Base-by-base conservation (phyloP, 92 coral and sea anemone genomes). In the Pocillopora meandrina region DNA sequence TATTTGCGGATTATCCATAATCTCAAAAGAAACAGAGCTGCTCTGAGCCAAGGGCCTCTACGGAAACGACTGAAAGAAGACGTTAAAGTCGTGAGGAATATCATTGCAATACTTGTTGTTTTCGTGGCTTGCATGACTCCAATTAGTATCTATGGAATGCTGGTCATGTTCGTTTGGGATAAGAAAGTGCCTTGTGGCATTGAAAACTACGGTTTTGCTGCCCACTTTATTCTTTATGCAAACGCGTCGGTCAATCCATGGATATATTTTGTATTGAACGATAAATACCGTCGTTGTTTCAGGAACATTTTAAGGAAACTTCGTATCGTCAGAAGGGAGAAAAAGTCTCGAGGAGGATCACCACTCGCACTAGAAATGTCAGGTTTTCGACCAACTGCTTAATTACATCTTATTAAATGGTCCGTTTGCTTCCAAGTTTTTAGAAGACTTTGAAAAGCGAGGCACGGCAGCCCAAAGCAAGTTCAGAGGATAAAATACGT, bases 131-230 rank as follows among this genome's bases (percentile, higher is more conserved):
- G 90, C 21, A 6, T 82, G 19, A 65, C 68, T 7, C 90, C 90
- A 19, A 68, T 87, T 12, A 18, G 56, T 33, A 33, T 81, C 18
- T 58, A 81, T 36, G 87, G 18, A 35, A 18, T 87, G 9, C 71
- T 87, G 65, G 65, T 71, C 20, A 65, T 75, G 68, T 87, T 81
- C 17, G 71, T 61, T 10, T 87, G 90, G 90, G 69, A 81, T 11
- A 15, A 72, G 61, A 59, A 52, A 19, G 75, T 87, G 66, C 90
- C 90, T 19, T 87, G 90, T 67, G 67, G 65, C 8, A 80, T 85
- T 47, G 83, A 80, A 69, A 66, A 85, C 13, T 87, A 65, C 49
- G 69, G 86, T 2, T 87, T 87, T 34, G 36, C 76, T 7, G 86
- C 86, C 1, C 81, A 72, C 59, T 65, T 74, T 36, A 12, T 81